Percentiles rank a stretch among this genome's conserved stretches.
Conservation (phyloP, 1,140 invertebrate genomes). For the Cheumatopsyche charites region DNA sequence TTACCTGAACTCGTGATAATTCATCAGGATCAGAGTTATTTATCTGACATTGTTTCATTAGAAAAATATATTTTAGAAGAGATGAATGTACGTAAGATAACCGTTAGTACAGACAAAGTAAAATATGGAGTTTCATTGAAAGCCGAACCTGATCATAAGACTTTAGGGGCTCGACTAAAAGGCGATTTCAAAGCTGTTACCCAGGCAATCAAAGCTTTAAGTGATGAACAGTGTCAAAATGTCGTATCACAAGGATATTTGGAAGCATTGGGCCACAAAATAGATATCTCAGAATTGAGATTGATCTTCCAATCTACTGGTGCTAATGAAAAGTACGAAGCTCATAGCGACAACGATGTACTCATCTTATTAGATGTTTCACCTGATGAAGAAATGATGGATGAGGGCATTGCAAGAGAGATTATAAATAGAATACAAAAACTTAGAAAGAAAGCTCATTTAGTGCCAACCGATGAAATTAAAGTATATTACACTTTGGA, state of each 20-base stretch:
- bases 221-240: conserved; percentile 79
- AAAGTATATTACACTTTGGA: conserved; percentile 78
- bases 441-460: conserved; percentile 92
- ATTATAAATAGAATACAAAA: conserved; percentile 97
- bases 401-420: conserved; percentile 92
- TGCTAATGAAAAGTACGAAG: conserved; percentile 78
- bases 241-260: conserved; percentile 77
- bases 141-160: conserved; percentile 90
- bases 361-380: conserved; percentile 79
- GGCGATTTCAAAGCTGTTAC: conserved; percentile 88
- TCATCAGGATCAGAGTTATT: conserved; percentile 78
- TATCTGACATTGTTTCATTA: conserved; percentile 83
- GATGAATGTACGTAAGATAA: conserved; percentile 91
- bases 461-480: conserved; percentile 92
- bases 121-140: conserved; percentile 92
- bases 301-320: conserved; percentile 79
- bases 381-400: conserved; percentile 85
- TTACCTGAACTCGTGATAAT: conserved; percentile 95
- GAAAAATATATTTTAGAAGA: conserved; percentile 92
- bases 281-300: conserved; percentile 82
- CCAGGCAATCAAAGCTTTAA: conserved; percentile 80
- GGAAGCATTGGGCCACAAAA: conserved; percentile 73
- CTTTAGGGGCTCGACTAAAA: conserved; percentile 85
- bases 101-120: conserved; percentile 88
- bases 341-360: conserved; percentile 88